Conservation (phyloP, 2,797 vertebrate genomes). For the Sebastes kiyomatsui region DNA sequence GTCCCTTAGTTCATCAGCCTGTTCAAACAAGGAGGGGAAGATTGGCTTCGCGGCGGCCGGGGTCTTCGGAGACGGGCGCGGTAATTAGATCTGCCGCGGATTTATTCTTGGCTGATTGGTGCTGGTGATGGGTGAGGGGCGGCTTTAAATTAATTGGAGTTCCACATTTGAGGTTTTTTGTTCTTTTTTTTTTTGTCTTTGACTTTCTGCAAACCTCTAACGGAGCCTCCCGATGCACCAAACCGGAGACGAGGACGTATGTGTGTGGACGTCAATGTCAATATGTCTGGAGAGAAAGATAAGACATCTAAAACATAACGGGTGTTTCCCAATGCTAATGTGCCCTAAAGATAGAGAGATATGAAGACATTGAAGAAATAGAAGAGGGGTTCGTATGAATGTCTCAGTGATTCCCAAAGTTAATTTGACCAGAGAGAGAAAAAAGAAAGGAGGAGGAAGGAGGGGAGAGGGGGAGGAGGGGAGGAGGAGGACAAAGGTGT, state of each 20-base stretch:
- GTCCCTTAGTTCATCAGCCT: conserved; percentile 99
- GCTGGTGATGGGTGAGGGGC: conserved; percentile 47
- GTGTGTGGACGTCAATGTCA: conserved; percentile 35
- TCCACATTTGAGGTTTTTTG: conserved; percentile 96
- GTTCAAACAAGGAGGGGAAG: conserved; percentile 92
- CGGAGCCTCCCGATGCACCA: conserved; percentile 52
- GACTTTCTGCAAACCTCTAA: conserved; percentile 58
- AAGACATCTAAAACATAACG: neutral
- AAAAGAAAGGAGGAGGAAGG: conserved; percentile 53
- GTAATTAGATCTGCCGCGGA: conserved; percentile 99
- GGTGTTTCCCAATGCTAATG: conserved; percentile 18
- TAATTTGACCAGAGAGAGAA: conserved; percentile 36
- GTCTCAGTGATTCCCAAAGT: conserved; percentile 36
- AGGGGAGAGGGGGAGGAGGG: too few species aligned
- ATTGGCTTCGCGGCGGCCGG: conserved; percentile 88
- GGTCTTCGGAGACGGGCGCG: conserved; percentile 95
- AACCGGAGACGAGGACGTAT: conserved; percentile 1
- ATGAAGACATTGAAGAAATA: neutral
- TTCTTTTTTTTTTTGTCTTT: conserved; percentile 60
- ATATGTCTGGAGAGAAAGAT: conserved; percentile 32
- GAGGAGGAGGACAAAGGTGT: conserved; percentile 73
- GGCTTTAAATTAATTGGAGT: conserved; percentile 99
- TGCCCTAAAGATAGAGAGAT: neutral
- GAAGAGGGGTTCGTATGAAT: neutral
- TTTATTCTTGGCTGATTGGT: conserved; percentile 99